Conservation (phyloP, 1,140 invertebrate genomes). For the Hylyphantes graminicola region DNA sequence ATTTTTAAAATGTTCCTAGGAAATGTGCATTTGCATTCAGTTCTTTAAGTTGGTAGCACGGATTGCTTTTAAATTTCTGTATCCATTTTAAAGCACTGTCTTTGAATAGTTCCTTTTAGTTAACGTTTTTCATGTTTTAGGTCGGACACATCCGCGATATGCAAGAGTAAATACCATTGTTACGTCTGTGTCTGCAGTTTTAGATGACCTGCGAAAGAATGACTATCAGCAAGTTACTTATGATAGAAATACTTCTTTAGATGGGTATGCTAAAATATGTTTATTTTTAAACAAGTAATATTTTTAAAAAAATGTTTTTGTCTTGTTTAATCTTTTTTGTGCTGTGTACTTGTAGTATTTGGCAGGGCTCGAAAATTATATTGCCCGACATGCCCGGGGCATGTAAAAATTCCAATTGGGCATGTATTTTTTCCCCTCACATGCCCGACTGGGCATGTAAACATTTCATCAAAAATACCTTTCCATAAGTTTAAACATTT, state of each 20-base stretch:
- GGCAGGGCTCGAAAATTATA: no score
- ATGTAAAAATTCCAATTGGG: not conserved
- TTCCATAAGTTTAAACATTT: no score
- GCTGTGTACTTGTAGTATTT: no score
- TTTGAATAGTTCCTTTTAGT: not conserved
- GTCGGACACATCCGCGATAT: conserved; percentile 76
- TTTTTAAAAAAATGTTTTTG: not conserved
- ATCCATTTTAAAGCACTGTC: not conserved
- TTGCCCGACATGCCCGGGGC: no score
- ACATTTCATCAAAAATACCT: conserved; percentile 1
- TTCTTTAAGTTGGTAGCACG: no score
- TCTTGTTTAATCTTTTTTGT: not conserved
- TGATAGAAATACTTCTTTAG: conserved; percentile 60
- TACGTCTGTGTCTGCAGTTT: conserved; percentile 75
- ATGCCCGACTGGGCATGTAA: not conserved
- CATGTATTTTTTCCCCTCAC: not conserved
- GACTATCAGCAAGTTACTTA: conserved; percentile 73
- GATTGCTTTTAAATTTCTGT: no score
- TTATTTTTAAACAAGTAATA: not conserved
- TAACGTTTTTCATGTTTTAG: conserved; percentile 17
- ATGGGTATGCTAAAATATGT: conserved; percentile 62
- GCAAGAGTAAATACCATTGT: conserved; percentile 87
- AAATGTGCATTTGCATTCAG: no score
- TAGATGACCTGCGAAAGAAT: conserved; percentile 75
- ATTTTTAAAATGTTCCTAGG: no score